These are phyloP conservation scores for Micrasema minimum DNA, from an alignment of 1,140 invertebrate genomes.

Conservation along the genomic window DNA sequence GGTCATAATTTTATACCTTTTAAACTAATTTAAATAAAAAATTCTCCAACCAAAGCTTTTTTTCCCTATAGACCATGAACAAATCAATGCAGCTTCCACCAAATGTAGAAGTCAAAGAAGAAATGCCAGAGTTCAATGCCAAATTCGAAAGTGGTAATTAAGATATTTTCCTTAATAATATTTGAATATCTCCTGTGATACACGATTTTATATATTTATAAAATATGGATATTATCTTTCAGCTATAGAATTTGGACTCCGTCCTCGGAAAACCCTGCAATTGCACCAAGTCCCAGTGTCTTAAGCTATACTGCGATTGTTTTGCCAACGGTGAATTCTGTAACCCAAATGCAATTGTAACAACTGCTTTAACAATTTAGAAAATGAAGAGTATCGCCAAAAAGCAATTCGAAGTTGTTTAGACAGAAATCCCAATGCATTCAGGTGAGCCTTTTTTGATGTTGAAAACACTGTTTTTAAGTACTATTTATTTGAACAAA, in stretches of 20 bases:
- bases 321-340: constrained; percentile 99
- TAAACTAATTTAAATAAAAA: too few species aligned
- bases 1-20: too few species aligned
- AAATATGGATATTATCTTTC: constrained; percentile 43
- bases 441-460: constrained; percentile 45
- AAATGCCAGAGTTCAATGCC: constrained; percentile 34
- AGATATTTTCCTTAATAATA: constrained; percentile 11
- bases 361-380: constrained; percentile 97
- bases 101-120: constrained; percentile 47
- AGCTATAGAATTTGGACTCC: constrained; percentile 53
- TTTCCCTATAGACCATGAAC: constrained; percentile 25
- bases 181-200: too few species aligned
- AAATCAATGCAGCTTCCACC: constrained; percentile 41
- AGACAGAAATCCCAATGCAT: constrained; percentile 85
- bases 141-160: constrained; percentile 42
- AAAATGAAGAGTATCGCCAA: constrained; percentile 95
- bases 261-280: constrained; percentile 95
- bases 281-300: constrained; percentile 98
- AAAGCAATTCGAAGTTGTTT: constrained; percentile 92
- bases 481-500: too few species aligned
- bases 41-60: too few species aligned
- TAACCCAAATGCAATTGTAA: constrained; percentile 97
- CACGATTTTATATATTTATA: too few species aligned
- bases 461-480: too few species aligned
- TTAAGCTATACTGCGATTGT: constrained; percentile 99